Conservation (phyloP, 2,797 vertebrate species). For the Telmatherina bonti region DNA sequence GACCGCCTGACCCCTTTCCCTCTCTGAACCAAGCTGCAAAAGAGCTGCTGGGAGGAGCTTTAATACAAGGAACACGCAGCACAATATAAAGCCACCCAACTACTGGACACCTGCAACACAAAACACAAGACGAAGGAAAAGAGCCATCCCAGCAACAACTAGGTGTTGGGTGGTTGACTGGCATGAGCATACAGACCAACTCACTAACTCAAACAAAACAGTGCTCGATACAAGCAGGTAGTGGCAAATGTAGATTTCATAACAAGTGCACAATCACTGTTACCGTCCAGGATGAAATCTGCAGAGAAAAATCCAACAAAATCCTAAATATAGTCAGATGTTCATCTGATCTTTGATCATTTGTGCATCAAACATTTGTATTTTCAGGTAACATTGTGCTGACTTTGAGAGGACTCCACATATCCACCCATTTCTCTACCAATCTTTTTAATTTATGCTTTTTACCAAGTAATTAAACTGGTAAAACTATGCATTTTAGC, state of each 20-base stretch:
- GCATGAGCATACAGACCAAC: slow-evolving; percentile 10
- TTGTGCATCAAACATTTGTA: slow-evolving; percentile 47
- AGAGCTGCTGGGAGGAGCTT: too few relatives aligned
- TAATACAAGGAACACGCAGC: too few relatives aligned
- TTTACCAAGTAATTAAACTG: slow-evolving; percentile 25
- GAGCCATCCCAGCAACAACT: background rate
- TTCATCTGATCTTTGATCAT: slow-evolving; percentile 53
- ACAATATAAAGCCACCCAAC: too few relatives aligned
- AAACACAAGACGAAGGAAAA: background rate
- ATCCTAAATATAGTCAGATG: slow-evolving; percentile 44
- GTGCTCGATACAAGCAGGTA: slow-evolving; percentile 5
- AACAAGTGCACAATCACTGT: slow-evolving; percentile 10
- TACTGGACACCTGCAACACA: too few relatives aligned
- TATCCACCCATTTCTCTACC: slow-evolving; percentile 29
- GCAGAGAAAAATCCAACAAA: slow-evolving; percentile 21
- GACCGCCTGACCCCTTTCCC: too few relatives aligned
- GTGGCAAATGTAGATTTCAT: slow-evolving; percentile 21
- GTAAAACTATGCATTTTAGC: too few relatives aligned
- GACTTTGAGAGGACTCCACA: slow-evolving; percentile 60
- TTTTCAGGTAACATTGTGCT: slow-evolving; percentile 54
- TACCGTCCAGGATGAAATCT: slow-evolving; percentile 12
- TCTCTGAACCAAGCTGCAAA: too few relatives aligned
- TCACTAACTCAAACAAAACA: slow-evolving; percentile 19
- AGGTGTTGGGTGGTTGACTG: slow-evolving; percentile 5
- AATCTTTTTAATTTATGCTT: slow-evolving; percentile 43